Percentiles rank a stretch among this genome's conserved stretches.
Evolutionary conservation across 2,888 invertebrate species (phyloP).

Genomic region (Agrotis clavis): DNA sequence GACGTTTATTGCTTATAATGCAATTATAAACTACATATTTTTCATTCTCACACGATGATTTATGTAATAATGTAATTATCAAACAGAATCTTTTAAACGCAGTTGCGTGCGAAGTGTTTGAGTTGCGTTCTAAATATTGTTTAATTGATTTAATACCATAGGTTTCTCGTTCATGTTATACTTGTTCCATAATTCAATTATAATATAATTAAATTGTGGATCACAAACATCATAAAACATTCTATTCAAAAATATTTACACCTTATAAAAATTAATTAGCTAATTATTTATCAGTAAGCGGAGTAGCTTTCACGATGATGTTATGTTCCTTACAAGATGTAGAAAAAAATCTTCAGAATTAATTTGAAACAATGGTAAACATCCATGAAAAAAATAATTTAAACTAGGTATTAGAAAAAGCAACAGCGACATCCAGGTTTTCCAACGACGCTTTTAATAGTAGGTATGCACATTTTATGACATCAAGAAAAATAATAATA

Average conservation of each 20-base stretch:
- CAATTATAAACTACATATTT: slow-evolving; percentile 25
- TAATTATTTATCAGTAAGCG: not conserved
- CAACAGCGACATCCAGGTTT: not conserved
- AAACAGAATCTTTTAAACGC: slow-evolving; percentile 25
- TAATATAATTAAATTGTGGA: no score
- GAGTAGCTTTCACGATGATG: not conserved
- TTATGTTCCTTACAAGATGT: not conserved
- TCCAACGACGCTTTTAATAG: slow-evolving; percentile 8
- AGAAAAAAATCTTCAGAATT: not conserved
- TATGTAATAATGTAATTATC: slow-evolving; percentile 39
- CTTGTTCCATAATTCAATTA: slow-evolving; percentile 2
- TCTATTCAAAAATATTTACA: no score
- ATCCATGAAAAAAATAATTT: not conserved
- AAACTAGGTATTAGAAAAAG: slow-evolving; percentile 22
- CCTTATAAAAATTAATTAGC: no score
- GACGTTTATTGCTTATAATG: slow-evolving; percentile 42
- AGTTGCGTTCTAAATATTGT: slow-evolving; percentile 23
- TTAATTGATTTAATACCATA: slow-evolving; percentile 30
- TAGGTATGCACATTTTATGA: slow-evolving; percentile 28
- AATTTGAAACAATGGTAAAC: not conserved
- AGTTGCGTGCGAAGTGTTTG: slow-evolving; percentile 7
- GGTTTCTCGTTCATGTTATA: not conserved
- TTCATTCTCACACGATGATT: slow-evolving; percentile 35
- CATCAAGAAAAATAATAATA: slow-evolving; percentile 27
- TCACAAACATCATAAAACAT: no score